phyloP scores from a whole-genome alignment of 2,113 vertebrate species.

The Myrmecophaga tridactyla region DNA sequence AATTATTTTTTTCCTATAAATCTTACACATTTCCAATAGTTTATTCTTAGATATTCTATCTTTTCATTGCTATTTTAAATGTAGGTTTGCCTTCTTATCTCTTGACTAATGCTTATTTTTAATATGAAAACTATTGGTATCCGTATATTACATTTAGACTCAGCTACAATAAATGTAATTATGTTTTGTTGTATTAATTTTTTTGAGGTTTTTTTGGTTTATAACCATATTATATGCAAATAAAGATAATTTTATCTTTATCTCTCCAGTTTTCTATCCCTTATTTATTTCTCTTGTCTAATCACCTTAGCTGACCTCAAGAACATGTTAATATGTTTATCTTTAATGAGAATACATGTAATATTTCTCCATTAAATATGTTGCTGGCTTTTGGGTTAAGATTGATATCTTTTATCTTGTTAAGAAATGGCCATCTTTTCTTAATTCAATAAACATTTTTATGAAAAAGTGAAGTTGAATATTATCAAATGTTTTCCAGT shows the following conservation, averaged over 20 bases:
- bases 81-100: background rate
- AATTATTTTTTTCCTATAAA: background rate
- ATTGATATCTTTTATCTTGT: background rate
- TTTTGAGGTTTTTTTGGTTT: background rate
- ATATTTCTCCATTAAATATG: background rate
- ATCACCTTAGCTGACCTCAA: background rate
- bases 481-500: background rate
- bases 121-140: background rate
- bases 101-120: background rate
- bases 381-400: background rate
- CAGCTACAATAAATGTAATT: background rate
- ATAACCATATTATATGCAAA: background rate
- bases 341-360: background rate
- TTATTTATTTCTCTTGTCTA: background rate
- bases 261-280: background rate
- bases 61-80: background rate
- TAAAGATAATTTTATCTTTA: background rate
- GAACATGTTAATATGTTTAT: background rate
- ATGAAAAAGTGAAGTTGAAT: background rate
- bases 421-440: background rate
- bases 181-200: background rate
- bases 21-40: background rate
- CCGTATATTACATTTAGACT: background rate
- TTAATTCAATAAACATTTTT: background rate
- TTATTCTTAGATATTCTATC: background rate